Evolutionary conservation across 2,888 invertebrate species (phyloP).

Genomic region (Athalia cordata): DNA sequence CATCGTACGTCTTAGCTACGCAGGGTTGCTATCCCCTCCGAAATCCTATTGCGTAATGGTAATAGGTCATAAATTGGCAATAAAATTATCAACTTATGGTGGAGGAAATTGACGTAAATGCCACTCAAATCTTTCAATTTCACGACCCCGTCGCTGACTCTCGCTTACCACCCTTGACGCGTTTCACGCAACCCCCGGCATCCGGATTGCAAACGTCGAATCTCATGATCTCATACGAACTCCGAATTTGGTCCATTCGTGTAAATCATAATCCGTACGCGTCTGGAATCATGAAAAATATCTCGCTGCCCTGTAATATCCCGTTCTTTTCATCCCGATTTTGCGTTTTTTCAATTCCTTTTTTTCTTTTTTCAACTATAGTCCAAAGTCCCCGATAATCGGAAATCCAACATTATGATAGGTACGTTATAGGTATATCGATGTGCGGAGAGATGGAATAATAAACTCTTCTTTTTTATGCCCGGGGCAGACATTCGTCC

Average conservation of each 20-base stretch:
- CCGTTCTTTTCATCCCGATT: constrained; percentile 41
- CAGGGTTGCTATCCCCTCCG: background rate
- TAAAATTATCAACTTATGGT: constrained; percentile 69
- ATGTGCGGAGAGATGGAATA: background rate
- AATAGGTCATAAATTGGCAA: constrained; percentile 70
- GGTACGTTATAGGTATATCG: background rate
- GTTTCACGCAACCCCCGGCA: constrained; percentile 33
- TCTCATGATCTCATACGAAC: constrained; percentile 29
- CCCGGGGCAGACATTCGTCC: constrained; percentile 46
- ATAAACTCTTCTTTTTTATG: background rate
- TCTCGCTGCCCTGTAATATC: constrained; percentile 30
- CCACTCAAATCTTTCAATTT: constrained; percentile 70
- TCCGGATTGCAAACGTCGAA: constrained; percentile 32
- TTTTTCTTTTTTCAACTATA: too few species aligned
- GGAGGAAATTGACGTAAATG: constrained; percentile 70
- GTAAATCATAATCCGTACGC: background rate
- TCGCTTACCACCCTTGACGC: constrained; percentile 26
- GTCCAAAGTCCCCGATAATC: background rate
- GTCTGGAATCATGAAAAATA: background rate
- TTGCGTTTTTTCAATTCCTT: background rate
- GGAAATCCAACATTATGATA: background rate
- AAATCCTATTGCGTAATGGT: constrained; percentile 44
- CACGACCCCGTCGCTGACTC: constrained; percentile 53
- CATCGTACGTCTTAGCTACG: background rate
- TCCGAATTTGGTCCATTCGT: background rate